phyloP scores from a whole-genome alignment of 1,140 invertebrate genomes.

The Euura lappo region DNA sequence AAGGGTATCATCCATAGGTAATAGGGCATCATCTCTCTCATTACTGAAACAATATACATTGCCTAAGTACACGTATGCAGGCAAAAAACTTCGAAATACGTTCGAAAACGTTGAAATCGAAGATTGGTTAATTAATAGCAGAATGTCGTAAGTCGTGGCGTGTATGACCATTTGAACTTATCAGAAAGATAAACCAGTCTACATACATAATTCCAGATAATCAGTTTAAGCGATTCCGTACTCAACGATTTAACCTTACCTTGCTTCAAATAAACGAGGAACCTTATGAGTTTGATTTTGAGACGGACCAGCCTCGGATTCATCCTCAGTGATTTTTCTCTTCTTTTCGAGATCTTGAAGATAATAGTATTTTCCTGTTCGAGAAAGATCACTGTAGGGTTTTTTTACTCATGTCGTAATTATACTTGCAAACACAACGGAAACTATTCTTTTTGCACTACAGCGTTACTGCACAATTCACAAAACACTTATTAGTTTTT shows the following conservation, averaged over 20 bases:
- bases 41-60: constrained; percentile 3
- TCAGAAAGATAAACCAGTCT: too few relatives aligned
- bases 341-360: neutral
- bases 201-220: too few relatives aligned
- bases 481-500: neutral
- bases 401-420: neutral
- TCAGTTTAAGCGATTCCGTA: too few relatives aligned
- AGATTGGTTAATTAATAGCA: too few relatives aligned
- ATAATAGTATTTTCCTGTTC: neutral
- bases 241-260: too few relatives aligned
- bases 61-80: too few relatives aligned
- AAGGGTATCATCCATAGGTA: neutral
- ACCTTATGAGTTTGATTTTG: neutral
- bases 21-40: neutral
- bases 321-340: neutral
- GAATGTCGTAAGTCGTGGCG: too few relatives aligned
- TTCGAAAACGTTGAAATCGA: too few relatives aligned
- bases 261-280: neutral
- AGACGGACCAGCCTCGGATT: neutral
- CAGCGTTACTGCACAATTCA: neutral
- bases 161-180: too few relatives aligned
- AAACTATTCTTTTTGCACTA: neutral
- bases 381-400: neutral
- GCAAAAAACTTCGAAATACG: too few relatives aligned
- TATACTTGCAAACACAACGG: neutral